phyloP scores from a whole-genome alignment of 2,797 vertebrate species.

The Gouania willdenowi region DNA sequence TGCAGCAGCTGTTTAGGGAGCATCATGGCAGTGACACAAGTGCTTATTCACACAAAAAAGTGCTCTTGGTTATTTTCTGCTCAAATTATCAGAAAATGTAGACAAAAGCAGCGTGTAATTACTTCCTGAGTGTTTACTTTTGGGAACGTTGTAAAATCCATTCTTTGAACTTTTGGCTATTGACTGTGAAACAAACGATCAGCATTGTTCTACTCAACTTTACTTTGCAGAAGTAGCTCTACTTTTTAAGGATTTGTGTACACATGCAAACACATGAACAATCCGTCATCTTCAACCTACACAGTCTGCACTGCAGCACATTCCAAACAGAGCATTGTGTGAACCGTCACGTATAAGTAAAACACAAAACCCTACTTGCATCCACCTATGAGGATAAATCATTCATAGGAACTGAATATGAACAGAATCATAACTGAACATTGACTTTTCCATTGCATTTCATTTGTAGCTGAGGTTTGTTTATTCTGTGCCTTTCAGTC shows the following conservation, averaged over 20 bases:
- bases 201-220: slow-evolving; percentile 28
- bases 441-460: not conserved
- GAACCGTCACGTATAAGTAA: slow-evolving; percentile 25
- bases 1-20: slow-evolving; percentile 13
- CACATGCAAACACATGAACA: not conserved
- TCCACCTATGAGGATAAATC: too few species aligned
- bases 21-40: not conserved
- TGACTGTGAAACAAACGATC: slow-evolving; percentile 37
- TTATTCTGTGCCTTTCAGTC: not conserved
- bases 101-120: slow-evolving; percentile 6
- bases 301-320: slow-evolving; percentile 5
- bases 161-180: slow-evolving; percentile 46
- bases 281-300: slow-evolving; percentile 1
- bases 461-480: not conserved
- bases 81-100: slow-evolving; percentile 15
- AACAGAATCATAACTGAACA: too few species aligned
- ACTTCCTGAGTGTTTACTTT: slow-evolving; percentile 26
- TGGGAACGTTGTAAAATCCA: slow-evolving; percentile 36
- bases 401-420: too few species aligned
- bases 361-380: not conserved
- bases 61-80: not conserved
- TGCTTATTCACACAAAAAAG: not conserved
- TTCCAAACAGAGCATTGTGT: slow-evolving; percentile 23
- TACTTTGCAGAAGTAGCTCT: slow-evolving; percentile 15
- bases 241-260: not conserved